phyloP scores from a whole-genome alignment of 2,888 invertebrate genomes.

The Lasioglossum vierecki region DNA sequence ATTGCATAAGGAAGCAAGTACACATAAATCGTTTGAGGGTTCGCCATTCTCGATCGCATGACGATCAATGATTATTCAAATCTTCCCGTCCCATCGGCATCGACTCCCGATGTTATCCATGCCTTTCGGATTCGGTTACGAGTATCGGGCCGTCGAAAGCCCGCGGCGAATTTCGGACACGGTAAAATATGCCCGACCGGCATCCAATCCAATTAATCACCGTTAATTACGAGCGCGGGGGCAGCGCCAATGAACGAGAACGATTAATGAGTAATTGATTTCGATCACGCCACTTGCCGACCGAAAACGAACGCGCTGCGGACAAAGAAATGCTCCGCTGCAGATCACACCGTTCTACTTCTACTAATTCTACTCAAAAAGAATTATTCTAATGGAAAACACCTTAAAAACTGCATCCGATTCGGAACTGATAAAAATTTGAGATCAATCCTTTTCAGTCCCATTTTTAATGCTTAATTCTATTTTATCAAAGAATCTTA shows the following conservation, averaged over 20 bases:
- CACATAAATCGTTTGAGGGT: conserved; percentile 14
- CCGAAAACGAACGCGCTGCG: conserved; percentile 60
- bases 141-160: conserved; percentile 51
- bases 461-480: not conserved
- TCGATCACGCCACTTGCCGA: conserved; percentile 79
- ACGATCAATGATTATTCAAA: conserved; percentile 75
- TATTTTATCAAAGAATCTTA: not conserved
- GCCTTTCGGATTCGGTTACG: conserved; percentile 47
- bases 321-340: conserved; percentile 32
- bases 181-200: conserved; percentile 73
- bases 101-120: conserved; percentile 45
- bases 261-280: conserved; percentile 82
- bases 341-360: conserved; percentile 55
- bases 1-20: not conserved
- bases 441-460: not conserved
- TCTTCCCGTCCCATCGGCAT: conserved; percentile 51
- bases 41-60: conserved; percentile 67
- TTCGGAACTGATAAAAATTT: not conserved
- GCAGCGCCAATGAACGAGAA: conserved; percentile 70
- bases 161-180: conserved; percentile 73
- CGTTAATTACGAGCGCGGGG: conserved; percentile 80
- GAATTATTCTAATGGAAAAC: not conserved
- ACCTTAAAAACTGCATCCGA: not conserved
- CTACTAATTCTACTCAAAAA: not conserved
- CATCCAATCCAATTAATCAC: conserved; percentile 79